Evolutionary conservation across 2,888 invertebrate genomes (phyloP).

Genomic region (Cylindroiulus punctatus): DNA sequence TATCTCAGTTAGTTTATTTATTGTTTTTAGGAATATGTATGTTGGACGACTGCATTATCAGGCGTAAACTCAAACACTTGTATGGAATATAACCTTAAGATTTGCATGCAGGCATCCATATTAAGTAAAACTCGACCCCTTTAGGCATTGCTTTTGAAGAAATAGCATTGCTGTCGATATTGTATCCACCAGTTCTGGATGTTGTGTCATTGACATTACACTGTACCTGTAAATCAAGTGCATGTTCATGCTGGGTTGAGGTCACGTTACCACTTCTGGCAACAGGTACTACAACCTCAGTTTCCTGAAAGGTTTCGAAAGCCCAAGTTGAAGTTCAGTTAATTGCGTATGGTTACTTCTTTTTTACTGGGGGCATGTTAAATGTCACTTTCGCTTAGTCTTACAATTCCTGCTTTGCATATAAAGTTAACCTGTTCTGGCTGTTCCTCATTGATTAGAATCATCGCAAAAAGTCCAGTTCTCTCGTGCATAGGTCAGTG

Average conservation of each 20-base stretch:
- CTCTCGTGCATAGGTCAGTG: slow-evolving; percentile 25
- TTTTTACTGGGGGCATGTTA: neutral
- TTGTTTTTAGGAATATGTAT: neutral
- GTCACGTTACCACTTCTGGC: neutral
- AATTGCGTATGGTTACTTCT: neutral
- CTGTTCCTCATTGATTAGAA: slow-evolving; percentile 9
- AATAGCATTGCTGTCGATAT: slow-evolving; percentile 7
- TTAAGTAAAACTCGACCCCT: neutral
- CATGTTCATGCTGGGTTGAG: neutral
- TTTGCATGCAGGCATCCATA: neutral
- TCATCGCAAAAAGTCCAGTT: neutral
- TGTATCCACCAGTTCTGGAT: neutral
- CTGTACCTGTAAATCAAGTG: neutral
- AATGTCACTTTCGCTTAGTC: neutral
- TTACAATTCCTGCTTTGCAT: neutral
- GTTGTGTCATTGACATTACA: slow-evolving; percentile 35
- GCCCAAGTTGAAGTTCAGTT: neutral
- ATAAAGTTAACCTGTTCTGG: slow-evolving; percentile 9
- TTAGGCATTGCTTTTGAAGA: neutral
- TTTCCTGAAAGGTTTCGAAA: neutral
- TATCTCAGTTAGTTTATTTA: neutral
- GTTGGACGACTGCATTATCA: neutral
- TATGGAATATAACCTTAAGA: neutral
- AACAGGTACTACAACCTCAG: neutral
- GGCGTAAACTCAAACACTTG: neutral